Evolutionary conservation across 2,797 vertebrate species (phyloP), one percentile per base, ranked within the genome.

Genomic region (Centropyge bicolor): DNA sequence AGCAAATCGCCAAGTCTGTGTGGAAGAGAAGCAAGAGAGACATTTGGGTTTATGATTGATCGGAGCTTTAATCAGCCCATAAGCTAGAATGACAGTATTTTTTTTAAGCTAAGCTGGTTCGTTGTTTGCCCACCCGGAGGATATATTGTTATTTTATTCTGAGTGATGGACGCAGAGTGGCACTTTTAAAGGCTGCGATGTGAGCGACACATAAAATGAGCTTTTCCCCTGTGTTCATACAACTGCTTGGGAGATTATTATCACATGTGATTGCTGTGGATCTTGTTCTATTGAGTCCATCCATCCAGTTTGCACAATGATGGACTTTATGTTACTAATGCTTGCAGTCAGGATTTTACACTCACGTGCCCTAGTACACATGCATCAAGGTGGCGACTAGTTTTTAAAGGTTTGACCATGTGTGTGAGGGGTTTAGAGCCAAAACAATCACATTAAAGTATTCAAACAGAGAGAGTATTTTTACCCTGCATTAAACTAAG

Each of bases 71-170:
- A 91, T 80, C 70, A 88, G 81, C 82, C 74, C 73, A 78, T 76
- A 82, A 91, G 80, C 84, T 90, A 86, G 70, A 90, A 66, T 55
- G 74, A 88, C 89, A 91, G 89, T 92, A 90, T 93, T 93, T 89
- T 78, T 93, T 89, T 80, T 76, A 86, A 84, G 83, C 78, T 91
- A 80, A 83, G 78, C 45, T 83, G 83, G 70, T 82, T 85, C 66
- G 80, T 80, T 46, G 57, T 84, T 90, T 81, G 78, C 77, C 82
- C 86, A 84, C 74, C 74, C 76, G 86, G 77, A 91, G 69, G 73
- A 89, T 87, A 86, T 82, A 87, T 90, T 85, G 48, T 76, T 73
- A 80, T 83, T 88, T 86, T 59, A 62, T 65, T 82, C 64, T 43
- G 57, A 69, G 59, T n/a, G 74, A 86, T 81, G 76, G 72, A 85